Evolutionary conservation across 1,140 invertebrate species (phyloP), one percentile per base, ranked within the genome.

Genomic region (Chlorops oryzae): DNA sequence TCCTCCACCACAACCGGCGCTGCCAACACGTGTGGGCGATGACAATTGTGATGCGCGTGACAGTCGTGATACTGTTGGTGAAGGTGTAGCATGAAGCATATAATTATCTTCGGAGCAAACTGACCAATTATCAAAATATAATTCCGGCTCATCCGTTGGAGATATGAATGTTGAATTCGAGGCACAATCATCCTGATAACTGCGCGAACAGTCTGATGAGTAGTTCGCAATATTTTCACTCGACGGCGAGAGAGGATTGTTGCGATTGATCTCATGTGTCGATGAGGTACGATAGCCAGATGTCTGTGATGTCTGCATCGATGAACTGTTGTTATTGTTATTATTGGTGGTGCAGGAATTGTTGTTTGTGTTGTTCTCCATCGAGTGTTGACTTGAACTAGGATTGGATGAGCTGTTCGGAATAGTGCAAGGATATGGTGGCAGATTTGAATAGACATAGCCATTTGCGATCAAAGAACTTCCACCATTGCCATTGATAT

Each of bases 121-220:
- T 0, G 82, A 85, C 78, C 81, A 84, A 6, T 82, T 83, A 56
- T 85, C 82, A 57, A 82, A 80, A 51, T 80, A 82, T 46, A 80
- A 63, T 18, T 72, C 69, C 0, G 75, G 74, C 47, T 83, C 82
- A 48, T 82, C 80, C 20, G 73, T 74, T 3, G 82, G 81, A 4
- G 82, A 83, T 7, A 81, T 62, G 13, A 80, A 71, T 3, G 69
- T 72, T 1, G 63, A 68, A 50, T 75, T 62, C 41, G 72, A 61
- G 24, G 60, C 64, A 23, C 66, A 70, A 34, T 72, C 70, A 37
- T 72, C 69, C 34, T 71, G 63, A 39, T 64, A 64, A 39, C 69
- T 71, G 15, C 64, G 56, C 21, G 69, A 65, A n/a, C n/a, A n/a
- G 15, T 68, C 65, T 13, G 70, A 72, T n/a, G 70, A 72, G 38